phyloP scores from a whole-genome alignment of 2,888 invertebrate genomes.

The Spodoptera picta region DNA sequence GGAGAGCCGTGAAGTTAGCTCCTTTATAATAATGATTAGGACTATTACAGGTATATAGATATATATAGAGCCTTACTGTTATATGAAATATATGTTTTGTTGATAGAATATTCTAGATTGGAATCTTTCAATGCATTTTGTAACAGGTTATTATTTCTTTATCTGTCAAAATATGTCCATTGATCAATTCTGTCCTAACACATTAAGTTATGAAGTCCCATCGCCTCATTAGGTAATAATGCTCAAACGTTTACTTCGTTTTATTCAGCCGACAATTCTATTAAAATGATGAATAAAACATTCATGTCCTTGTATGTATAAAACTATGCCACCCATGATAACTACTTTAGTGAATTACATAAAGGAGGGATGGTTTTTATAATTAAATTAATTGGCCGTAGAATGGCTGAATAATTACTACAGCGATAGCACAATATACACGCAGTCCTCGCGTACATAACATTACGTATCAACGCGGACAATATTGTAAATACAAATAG shows the following conservation, averaged over 20 bases:
- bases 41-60: slow-evolving; percentile 23
- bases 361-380: slow-evolving; percentile 17
- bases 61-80: slow-evolving; percentile 2
- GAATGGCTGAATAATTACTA: slow-evolving; percentile 27
- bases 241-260: background rate
- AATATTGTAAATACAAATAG: slow-evolving; percentile 46
- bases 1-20: slow-evolving; percentile 46
- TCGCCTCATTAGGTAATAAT: background rate
- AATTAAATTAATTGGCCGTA: slow-evolving; percentile 44
- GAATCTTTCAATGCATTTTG: background rate
- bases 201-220: background rate
- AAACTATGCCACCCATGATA: background rate
- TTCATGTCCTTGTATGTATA: background rate
- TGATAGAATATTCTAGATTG: background rate
- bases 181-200: slow-evolving; percentile 27
- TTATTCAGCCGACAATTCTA: slow-evolving; percentile 8
- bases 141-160: background rate
- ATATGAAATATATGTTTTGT: background rate
- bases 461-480: slow-evolving; percentile 28
- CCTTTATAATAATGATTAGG: slow-evolving; percentile 36
- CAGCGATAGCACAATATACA: slow-evolving; percentile 8
- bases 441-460: slow-evolving; percentile 22
- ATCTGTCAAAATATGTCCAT: slow-evolving; percentile 15
- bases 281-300: slow-evolving; percentile 18
- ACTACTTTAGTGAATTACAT: slow-evolving; percentile 8